Conservation (phyloP, 2,797 vertebrate species). For the Numenius phaeopus region DNA sequence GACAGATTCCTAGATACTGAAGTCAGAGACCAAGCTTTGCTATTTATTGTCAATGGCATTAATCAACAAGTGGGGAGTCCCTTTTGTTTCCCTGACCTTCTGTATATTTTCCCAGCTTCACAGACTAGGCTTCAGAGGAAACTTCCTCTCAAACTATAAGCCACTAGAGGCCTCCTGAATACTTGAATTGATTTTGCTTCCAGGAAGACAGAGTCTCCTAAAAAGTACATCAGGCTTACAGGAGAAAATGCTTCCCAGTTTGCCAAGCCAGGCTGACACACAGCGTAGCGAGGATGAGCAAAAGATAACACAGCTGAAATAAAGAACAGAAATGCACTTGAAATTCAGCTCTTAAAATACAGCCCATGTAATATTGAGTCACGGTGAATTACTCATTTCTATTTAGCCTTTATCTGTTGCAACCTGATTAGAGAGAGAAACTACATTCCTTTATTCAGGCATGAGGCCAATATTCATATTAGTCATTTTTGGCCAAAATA, state of each 20-base stretch:
- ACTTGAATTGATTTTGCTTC: conserved; percentile 78
- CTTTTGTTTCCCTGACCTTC: conserved; percentile 18
- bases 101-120: background rate
- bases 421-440: conserved; percentile 72
- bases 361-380: conserved; percentile 63
- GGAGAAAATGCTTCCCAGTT: conserved; percentile 61
- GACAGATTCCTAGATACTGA: conserved; percentile 53
- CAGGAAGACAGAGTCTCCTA: conserved; percentile 72
- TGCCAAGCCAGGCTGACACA: conserved; percentile 48
- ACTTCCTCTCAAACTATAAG: conserved; percentile 71
- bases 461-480: conserved; percentile 68
- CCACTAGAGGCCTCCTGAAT: conserved; percentile 78
- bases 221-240: conserved; percentile 72
- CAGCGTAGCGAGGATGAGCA: conserved; percentile 1
- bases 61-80: conserved; percentile 44
- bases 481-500: conserved; percentile 67
- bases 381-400: conserved; percentile 72
- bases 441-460: conserved; percentile 70
- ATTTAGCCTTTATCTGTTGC: conserved; percentile 76
- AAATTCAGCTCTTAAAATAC: conserved; percentile 77
- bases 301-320: conserved; percentile 66
- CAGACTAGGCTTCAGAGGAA: conserved; percentile 58
- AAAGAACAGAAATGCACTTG: conserved; percentile 65
- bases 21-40: conserved; percentile 33
- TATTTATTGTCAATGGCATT: conserved; percentile 33